Conservation (phyloP, 2,888 invertebrate species). For the Oasisia sp. region DNA sequence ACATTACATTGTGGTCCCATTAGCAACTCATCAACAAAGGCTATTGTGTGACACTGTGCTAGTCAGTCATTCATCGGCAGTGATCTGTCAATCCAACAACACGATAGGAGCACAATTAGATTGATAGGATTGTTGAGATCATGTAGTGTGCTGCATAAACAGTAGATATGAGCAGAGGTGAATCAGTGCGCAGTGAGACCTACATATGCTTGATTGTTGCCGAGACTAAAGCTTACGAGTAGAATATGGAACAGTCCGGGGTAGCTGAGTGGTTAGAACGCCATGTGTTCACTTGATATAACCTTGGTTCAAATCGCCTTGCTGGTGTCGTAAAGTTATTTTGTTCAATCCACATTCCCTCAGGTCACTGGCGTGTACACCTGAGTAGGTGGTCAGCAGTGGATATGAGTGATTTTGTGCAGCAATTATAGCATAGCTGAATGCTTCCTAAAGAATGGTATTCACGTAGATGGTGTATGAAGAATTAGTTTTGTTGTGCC, state of each 20-base stretch:
- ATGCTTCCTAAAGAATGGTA: no score
- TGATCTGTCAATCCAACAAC: not conserved
- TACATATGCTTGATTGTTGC: not conserved
- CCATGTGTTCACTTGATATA: no score
- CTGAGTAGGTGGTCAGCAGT: no score
- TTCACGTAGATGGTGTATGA: no score
- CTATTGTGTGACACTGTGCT: not conserved
- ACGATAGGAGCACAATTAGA: not conserved
- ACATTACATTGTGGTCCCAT: not conserved
- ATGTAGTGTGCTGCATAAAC: not conserved
- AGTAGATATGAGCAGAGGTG: not conserved
- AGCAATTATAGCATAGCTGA: no score
- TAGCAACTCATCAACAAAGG: not conserved
- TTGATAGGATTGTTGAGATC: not conserved
- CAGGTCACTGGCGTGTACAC: no score
- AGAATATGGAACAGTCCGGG: not conserved
- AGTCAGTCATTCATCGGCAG: not conserved
- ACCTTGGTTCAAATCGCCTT: no score
- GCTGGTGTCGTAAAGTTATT: no score
- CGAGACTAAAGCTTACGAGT: not conserved
- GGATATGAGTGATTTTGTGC: no score
- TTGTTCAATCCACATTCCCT: no score
- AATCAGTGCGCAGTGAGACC: not conserved
- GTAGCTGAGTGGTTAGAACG: not conserved
- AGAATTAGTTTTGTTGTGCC: no score